phyloP scores from a whole-genome alignment of 2,888 invertebrate species.

The Troglohyphantes excavatus region DNA sequence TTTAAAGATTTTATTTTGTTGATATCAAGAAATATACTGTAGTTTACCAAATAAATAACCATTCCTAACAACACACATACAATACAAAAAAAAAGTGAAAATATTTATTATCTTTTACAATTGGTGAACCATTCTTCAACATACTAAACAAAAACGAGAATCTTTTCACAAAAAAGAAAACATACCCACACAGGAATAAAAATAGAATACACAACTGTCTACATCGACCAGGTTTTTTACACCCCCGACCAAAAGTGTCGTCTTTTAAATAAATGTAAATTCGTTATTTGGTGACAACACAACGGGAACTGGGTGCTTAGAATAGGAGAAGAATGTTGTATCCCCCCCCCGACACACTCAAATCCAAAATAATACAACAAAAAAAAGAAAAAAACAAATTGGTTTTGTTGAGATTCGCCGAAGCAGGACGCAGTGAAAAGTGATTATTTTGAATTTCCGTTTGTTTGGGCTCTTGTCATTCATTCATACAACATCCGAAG shows the following conservation, averaged over 20 bases:
- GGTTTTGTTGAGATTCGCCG: constrained; percentile 54
- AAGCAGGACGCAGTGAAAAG: constrained; percentile 36
- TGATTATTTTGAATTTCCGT: constrained; percentile 70
- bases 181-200: constrained; percentile 10
- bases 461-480: constrained; percentile 64
- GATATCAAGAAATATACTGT: no score
- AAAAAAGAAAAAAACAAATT: constrained; percentile 64
- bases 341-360: not conserved
- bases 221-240: constrained; percentile 26
- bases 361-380: not conserved
- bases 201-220: not conserved
- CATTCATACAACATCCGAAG: constrained; percentile 21
- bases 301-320: constrained; percentile 20
- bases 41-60: no score
- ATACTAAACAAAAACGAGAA: constrained; percentile 3
- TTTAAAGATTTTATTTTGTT: no score
- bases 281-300: constrained; percentile 57
- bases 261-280: constrained; percentile 72
- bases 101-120: constrained; percentile 4
- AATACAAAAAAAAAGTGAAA: no score
- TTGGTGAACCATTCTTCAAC: constrained; percentile 41
- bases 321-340: constrained; percentile 17
- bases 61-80: no score
- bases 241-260: constrained; percentile 23
- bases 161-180: constrained; percentile 8